Conservation (phyloP, 2,797 vertebrate species). For the Trachurus trachurus region DNA sequence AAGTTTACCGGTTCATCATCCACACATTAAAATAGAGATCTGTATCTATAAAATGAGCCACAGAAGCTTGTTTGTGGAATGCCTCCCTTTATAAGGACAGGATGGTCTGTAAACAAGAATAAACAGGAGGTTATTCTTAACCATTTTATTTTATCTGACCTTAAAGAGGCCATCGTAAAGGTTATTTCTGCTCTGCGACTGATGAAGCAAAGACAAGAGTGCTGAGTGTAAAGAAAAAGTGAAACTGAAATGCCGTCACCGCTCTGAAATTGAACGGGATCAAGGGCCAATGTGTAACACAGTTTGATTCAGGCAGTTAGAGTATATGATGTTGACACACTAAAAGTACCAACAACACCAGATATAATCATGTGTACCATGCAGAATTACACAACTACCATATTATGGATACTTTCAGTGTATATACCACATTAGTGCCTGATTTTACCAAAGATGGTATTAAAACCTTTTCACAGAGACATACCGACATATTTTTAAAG, state of each 20-base stretch:
- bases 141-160: neutral
- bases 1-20: neutral
- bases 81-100: neutral
- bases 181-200: neutral
- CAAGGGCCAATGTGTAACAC: neutral
- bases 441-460: neutral
- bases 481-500: neutral
- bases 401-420: no score
- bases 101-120: neutral
- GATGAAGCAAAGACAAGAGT: conserved; percentile 6
- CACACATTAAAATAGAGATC: neutral
- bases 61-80: neutral
- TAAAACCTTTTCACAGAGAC: neutral
- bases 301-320: neutral
- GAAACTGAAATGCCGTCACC: neutral
- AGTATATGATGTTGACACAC: conserved; percentile 10
- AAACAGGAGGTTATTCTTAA: no score
- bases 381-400: neutral
- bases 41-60: neutral
- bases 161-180: no score
- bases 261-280: neutral
- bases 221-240: neutral
- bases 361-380: no score
- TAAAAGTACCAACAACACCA: neutral
- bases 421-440: neutral